These are phyloP conservation scores for Pseudorhiza aurosa DNA, from an alignment of 30 jellyfish, hydroid and myxozoan genomes.

Conservation along the genomic window DNA sequence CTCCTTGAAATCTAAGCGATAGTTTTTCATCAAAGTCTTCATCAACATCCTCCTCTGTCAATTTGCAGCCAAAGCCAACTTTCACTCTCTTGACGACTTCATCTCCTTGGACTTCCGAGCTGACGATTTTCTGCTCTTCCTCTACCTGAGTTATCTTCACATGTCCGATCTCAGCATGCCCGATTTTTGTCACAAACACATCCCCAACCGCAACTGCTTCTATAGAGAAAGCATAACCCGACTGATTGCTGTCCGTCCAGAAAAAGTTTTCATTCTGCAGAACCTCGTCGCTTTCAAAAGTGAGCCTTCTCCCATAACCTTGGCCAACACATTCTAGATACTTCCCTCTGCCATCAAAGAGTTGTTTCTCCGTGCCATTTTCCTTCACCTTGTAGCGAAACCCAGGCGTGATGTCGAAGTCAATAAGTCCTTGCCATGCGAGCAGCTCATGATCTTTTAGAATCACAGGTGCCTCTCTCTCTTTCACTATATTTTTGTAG, in stretches of 20 bases:
- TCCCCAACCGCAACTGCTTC: slow-evolving; percentile 49
- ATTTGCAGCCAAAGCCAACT: slow-evolving; percentile 44
- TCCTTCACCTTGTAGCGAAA: slow-evolving; percentile 66
- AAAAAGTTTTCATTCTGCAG: slow-evolving; percentile 67
- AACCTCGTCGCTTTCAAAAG: slow-evolving; percentile 61
- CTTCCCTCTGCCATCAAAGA: slow-evolving; percentile 59
- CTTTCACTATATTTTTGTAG: neutral
- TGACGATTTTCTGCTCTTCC: slow-evolving; percentile 38
- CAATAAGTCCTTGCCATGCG: slow-evolving; percentile 37
- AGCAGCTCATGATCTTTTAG: slow-evolving; percentile 42
- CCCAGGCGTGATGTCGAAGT: slow-evolving; percentile 71
- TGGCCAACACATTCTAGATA: slow-evolving; percentile 70
- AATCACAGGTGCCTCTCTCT: neutral
- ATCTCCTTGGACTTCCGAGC: slow-evolving; percentile 14
- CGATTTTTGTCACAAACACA: slow-evolving; percentile 30
- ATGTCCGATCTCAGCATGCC: slow-evolving; percentile 27
- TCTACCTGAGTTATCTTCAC: slow-evolving; percentile 38
- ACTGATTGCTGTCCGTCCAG: slow-evolving; percentile 78
- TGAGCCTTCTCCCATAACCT: slow-evolving; percentile 75
- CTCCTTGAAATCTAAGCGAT: slow-evolving; percentile 5
- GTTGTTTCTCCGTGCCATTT: slow-evolving; percentile 49
- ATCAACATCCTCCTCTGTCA: neutral
- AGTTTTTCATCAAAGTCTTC: neutral
- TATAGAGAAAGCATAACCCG: slow-evolving; percentile 72
- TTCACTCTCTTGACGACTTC: slow-evolving; percentile 50